Evolutionary conservation across 2,113 vertebrate species (phyloP), one percentile per base, ranked within the genome.

Genomic region (Equus quagga): DNA sequence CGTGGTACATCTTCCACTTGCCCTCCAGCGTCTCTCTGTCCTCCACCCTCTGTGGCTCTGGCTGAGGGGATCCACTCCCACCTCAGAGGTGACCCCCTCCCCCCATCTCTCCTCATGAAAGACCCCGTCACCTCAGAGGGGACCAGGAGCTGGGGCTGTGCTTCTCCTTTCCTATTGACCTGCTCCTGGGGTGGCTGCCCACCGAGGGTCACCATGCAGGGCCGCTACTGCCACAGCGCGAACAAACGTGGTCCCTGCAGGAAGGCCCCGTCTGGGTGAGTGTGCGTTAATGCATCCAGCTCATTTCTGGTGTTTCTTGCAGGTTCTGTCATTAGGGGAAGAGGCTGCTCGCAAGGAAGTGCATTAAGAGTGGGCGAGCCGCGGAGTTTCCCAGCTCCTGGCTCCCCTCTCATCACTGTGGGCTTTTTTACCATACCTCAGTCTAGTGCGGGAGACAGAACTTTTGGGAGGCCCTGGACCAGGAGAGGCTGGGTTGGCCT

Each of bases 401-500:
- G 44, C 44, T 18, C n/a, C 17, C 26, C 11, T 62, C 58, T 44
- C 0, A 13, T 24, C 26, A 33, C 3, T 10, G 0, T 4, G 2
- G 62, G 60, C 28, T 51, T 3, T 33, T 19, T 28, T 56, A 36
- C n/a, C n/a, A 8, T 31, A 65, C 15, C 51, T 72, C 31, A 0
- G 31, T 64, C 41, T 8, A 11, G 36, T 6, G 19, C 6, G 8
- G 58, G 31, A 26, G 23, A 28, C 31, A 26, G 14, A 9, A 26
- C 56, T 21, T 58, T 5, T 13, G 26, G 15, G 28, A 73, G 26
- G 15, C 11, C 67, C 67, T 2, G 24, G 33, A 46, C 31, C 21
- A 5, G 13, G 70, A 24, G 70, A 62, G 28, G 36, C 69, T 6
- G n/a, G 54, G 54, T 31, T 49, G 51, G 78, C 51, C 17, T 4